A percentile compares a stretch with the other conserved stretches of the same genome.
Conservation (phyloP, 2,888 invertebrate species). For the Arrhopalites spinosus region DNA sequence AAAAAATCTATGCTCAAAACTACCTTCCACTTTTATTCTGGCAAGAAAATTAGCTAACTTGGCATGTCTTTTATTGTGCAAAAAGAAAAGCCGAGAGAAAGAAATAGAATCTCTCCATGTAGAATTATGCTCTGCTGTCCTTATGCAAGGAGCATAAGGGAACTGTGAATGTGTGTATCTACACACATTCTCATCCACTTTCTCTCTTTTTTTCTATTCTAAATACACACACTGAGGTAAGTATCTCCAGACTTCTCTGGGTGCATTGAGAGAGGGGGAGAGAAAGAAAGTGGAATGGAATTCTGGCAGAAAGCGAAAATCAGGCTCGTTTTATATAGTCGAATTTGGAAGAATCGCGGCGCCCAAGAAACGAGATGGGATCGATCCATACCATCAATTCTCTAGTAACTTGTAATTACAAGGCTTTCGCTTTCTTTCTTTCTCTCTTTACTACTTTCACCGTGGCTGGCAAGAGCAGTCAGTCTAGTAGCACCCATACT, state of each 20-base stretch:
- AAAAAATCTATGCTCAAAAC: constrained; percentile 11
- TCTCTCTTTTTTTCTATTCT: not conserved
- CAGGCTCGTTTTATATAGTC: not conserved
- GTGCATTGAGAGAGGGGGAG: not conserved
- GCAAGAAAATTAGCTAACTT: constrained; percentile 34
- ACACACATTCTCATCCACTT: not conserved
- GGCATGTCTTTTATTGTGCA: constrained; percentile 29
- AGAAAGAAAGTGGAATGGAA: not conserved
- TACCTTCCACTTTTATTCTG: constrained; percentile 5
- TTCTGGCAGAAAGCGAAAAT: not conserved
- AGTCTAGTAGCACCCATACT: not conserved
- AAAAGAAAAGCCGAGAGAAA: too few species aligned
- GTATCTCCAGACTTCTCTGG: too few species aligned
- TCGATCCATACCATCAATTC: not conserved
- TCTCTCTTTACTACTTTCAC: not conserved
- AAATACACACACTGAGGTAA: too few species aligned
- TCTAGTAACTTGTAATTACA: not conserved
- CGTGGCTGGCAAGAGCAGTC: not conserved
- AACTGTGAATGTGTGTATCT: not conserved
- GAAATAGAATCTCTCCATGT: too few species aligned
- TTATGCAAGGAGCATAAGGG: not conserved
- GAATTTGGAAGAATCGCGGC: too few species aligned
- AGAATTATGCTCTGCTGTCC: not conserved
- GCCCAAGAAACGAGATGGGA: too few species aligned
- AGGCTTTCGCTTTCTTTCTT: not conserved